Percentiles rank a stretch among this genome's conserved stretches.
Conservation (phyloP, 1,140 invertebrate species). For the Drosophila ficusphila region DNA sequence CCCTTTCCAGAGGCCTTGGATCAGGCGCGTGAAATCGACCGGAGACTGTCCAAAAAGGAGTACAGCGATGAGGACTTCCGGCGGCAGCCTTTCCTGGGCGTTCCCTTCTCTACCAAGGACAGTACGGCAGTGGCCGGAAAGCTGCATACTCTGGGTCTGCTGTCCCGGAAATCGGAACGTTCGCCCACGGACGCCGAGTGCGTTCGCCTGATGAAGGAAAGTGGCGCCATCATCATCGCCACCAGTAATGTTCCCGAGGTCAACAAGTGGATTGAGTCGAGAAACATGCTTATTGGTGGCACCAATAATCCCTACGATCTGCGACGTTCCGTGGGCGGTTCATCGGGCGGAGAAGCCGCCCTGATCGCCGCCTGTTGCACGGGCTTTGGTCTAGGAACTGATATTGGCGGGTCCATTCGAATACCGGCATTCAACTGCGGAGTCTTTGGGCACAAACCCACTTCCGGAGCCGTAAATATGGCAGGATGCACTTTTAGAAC, state of each 20-base stretch:
- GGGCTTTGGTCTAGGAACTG: conserved; percentile 93
- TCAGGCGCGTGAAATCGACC: conserved; percentile 90
- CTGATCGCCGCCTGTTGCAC: conserved; percentile 90
- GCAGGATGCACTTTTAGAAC: conserved; percentile 87
- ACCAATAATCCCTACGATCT: conserved; percentile 97
- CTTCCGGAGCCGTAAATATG: conserved; percentile 87
- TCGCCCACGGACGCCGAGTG: conserved; percentile 91
- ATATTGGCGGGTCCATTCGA: conserved; percentile 97
- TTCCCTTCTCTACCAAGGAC: conserved; percentile 92
- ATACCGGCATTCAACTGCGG: conserved; percentile 98
- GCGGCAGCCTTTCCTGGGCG: conserved; percentile 90
- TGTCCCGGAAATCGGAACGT: conserved; percentile 85
- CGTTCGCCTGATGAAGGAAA: conserved; percentile 89
- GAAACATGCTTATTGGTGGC: conserved; percentile 95
- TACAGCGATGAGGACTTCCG: conserved; percentile 86
- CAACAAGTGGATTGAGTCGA: conserved; percentile 90
- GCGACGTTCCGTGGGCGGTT: conserved; percentile 92
- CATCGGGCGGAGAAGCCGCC: conserved; percentile 92
- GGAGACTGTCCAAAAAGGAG: conserved; percentile 86
- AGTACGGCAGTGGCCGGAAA: conserved; percentile 87
- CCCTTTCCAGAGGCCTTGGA: conserved; percentile 90
- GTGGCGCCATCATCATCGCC: conserved; percentile 95
- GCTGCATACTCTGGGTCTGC: conserved; percentile 88
- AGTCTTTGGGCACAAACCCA: conserved; percentile 96
- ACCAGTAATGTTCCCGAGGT: conserved; percentile 97